Conservation (phyloP, 2,113 vertebrate genomes). For the Okapia johnstoni region DNA sequence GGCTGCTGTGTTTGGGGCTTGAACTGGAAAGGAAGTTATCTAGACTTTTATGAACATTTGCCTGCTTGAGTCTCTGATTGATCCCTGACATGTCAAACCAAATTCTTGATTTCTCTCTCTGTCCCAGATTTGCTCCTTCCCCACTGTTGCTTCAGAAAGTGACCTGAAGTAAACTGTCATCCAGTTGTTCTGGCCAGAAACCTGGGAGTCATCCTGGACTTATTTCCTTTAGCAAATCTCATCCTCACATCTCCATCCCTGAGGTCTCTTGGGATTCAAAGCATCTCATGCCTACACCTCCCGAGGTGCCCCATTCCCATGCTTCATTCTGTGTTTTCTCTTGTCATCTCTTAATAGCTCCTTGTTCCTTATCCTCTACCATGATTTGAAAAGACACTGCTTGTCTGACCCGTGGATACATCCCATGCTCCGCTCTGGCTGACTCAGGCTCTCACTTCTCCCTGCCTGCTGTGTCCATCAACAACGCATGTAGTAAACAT, state of each 20-base stretch:
- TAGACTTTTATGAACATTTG: neutral
- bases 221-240: neutral
- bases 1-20: accelerated
- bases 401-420: neutral
- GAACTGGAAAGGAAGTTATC: neutral
- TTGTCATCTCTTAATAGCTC: neutral
- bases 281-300: neutral
- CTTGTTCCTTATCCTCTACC: neutral
- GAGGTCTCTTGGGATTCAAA: neutral
- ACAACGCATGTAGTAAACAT: neutral
- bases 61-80: neutral
- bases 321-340: neutral
- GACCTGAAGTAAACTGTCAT: neutral
- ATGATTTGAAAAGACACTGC: neutral
- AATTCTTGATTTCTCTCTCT: neutral
- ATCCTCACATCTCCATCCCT: neutral
- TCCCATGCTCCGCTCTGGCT: neutral
- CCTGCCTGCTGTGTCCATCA: neutral
- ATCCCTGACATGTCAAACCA: neutral
- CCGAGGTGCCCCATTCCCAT: neutral
- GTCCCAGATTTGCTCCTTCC: neutral
- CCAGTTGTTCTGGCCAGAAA: neutral
- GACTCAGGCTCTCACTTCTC: neutral
- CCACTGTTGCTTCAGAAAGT: neutral
- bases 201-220: neutral